phyloP scores from a whole-genome alignment of 1,140 invertebrate genomes.

The Drosophila watanabei region DNA sequence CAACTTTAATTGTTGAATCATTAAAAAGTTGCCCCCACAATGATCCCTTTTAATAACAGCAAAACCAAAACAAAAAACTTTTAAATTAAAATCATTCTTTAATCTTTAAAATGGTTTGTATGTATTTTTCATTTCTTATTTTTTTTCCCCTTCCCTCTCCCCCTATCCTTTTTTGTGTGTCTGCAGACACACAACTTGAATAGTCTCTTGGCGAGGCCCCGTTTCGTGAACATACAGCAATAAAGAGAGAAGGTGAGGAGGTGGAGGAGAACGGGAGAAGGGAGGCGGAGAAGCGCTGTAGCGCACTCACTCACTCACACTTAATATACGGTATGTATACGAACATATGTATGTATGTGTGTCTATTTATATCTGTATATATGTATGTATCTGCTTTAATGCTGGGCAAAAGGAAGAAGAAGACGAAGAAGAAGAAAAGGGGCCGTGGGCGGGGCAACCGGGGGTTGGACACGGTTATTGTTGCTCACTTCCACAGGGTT shows the following conservation, averaged over 20 bases:
- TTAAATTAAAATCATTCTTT: neutral
- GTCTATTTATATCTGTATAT: conserved; percentile 21
- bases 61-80: neutral
- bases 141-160: neutral
- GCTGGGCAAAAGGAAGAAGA: conserved; percentile 3
- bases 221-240: conserved; percentile 45
- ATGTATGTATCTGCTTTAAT: conserved; percentile 5
- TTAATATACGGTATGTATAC: neutral
- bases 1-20: too few relatives aligned
- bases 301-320: conserved; percentile 34
- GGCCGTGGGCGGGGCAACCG: conserved; percentile 16
- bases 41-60: too few relatives aligned
- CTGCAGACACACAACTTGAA: conserved; percentile 63
- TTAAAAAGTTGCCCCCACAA: too few relatives aligned
- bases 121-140: neutral
- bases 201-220: conserved; percentile 75
- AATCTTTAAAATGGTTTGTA: neutral
- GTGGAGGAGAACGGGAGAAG: conserved; percentile 6
- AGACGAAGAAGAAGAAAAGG: conserved; percentile 14
- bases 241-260: conserved; percentile 14
- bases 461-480: conserved; percentile 32
- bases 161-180: conserved; percentile 1
- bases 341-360: neutral
- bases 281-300: conserved; percentile 27
- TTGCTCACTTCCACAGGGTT: conserved; percentile 22